phyloP scores from a whole-genome alignment of 2,113 vertebrate species.

The Axis porcinus region DNA sequence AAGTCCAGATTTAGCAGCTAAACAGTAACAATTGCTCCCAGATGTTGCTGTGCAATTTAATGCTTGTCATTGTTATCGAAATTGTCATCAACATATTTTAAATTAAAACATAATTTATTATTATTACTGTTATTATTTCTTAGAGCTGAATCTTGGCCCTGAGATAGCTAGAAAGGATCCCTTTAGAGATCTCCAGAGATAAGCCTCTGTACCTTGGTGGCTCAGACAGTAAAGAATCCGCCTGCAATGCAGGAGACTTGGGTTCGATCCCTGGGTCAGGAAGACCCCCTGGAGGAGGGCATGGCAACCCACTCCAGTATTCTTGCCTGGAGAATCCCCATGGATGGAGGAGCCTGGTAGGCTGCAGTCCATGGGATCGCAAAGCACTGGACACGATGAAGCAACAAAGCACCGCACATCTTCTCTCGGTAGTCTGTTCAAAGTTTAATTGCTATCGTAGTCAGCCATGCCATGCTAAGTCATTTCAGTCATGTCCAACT shows the following conservation, averaged over 20 bases:
- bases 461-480: neutral
- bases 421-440: neutral
- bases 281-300: neutral
- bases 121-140: neutral
- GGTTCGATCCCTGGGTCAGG: neutral
- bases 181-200: neutral
- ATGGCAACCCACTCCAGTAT: neutral
- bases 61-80: neutral
- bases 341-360: neutral
- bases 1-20: neutral
- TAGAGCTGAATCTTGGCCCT: neutral
- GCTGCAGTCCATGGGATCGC: neutral
- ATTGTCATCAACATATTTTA: neutral
- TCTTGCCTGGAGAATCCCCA: neutral
- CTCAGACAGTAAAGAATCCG: neutral
- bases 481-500: neutral
- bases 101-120: neutral
- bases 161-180: neutral
- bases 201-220: neutral
- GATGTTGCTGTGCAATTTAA: neutral
- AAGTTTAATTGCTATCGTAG: neutral
- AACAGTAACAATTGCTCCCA: neutral
- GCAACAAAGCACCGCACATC: neutral
- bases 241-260: neutral
- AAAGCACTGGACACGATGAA: rapidly evolving